Evolutionary conservation across 2,797 vertebrate genomes (phyloP).

Genomic region (Tapera naevia): DNA sequence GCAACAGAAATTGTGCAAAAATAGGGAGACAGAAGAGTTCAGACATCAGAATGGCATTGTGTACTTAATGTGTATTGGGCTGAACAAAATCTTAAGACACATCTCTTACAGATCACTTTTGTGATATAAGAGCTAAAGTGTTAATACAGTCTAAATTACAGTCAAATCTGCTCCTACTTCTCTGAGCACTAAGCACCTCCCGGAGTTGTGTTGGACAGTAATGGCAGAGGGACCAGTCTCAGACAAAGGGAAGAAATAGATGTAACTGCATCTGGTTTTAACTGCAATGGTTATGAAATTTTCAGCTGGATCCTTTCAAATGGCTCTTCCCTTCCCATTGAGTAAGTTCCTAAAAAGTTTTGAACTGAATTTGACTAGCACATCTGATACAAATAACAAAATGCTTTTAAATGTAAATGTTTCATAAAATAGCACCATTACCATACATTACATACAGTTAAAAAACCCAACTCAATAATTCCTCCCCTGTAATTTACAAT

Average conservation of each 20-base stretch:
- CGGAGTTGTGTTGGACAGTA: neutral
- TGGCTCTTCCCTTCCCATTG: neutral
- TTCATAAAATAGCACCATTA: conserved; percentile 24
- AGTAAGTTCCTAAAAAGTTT: conserved; percentile 39
- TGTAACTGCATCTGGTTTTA: conserved; percentile 6
- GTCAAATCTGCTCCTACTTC: neutral
- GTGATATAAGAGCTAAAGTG: neutral
- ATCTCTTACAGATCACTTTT: neutral
- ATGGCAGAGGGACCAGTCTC: neutral
- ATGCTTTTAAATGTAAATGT: conserved; percentile 31
- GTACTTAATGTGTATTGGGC: neutral
- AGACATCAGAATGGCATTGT: neutral
- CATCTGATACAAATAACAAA: neutral
- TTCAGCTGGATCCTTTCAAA: conserved; percentile 32
- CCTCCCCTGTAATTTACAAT: conserved; percentile 71
- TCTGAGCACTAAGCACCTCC: neutral
- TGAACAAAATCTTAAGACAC: neutral
- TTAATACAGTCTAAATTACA: neutral
- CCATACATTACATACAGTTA: conserved; percentile 22
- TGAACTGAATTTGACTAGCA: conserved; percentile 25
- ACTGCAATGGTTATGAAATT: neutral
- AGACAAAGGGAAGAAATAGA: neutral
- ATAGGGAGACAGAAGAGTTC: neutral
- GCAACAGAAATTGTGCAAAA: neutral
- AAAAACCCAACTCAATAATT: conserved; percentile 22